A percentile compares a stretch with the other conserved stretches of the same genome.
phyloP scores from a whole-genome alignment of 1,140 invertebrate species.

The Rhagoletis zephyria region DNA sequence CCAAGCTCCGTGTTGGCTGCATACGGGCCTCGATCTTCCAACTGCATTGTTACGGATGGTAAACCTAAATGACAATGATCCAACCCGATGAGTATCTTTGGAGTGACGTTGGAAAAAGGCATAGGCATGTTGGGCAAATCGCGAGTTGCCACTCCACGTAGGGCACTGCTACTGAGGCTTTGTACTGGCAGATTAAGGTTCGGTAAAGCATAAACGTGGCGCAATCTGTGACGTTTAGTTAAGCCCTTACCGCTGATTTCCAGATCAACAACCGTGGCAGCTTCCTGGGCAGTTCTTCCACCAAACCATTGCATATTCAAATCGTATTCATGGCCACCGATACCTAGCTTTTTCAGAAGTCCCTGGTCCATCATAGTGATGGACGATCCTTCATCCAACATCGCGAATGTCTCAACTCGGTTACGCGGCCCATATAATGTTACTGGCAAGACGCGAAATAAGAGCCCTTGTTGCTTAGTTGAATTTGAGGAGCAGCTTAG shows the following conservation, averaged over 20 bases:
- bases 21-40: background rate
- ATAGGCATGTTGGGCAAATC: background rate
- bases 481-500: background rate
- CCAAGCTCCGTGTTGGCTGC: constrained; percentile 46
- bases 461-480: background rate
- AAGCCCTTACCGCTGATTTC: too few species aligned
- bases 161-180: background rate
- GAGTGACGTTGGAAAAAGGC: constrained; percentile 6
- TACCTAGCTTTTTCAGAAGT: too few species aligned
- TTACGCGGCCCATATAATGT: constrained; percentile 17
- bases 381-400: background rate
- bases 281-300: too few species aligned
- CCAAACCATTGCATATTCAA: constrained; percentile 48
- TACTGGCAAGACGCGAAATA: constrained; percentile 53
- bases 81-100: constrained; percentile 43
- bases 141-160: background rate
- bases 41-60: background rate
- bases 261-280: too few species aligned
- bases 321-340: constrained; percentile 5
- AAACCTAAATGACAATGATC: background rate
- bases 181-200: constrained; percentile 52
- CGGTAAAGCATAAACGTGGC: background rate
- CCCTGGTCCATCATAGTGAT: background rate
- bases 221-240: too few species aligned
- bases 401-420: background rate